Conservation (phyloP, 1,140 invertebrate species). For the Euglossa dilemma region DNA sequence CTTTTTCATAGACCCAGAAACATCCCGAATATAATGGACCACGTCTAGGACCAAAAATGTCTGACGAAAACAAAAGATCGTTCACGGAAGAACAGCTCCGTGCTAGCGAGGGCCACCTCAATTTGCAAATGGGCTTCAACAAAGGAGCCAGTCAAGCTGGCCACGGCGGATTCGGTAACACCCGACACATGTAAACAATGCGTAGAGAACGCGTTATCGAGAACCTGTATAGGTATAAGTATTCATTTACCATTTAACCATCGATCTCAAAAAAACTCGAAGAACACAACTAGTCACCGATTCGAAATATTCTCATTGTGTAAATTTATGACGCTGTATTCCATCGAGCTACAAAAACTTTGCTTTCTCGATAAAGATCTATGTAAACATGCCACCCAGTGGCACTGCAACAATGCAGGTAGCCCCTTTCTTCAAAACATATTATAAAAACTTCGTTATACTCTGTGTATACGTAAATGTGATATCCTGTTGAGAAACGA, state of each 20-base stretch:
- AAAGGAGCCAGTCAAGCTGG: slow-evolving; percentile 95
- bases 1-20: slow-evolving; percentile 90
- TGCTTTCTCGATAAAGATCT: not conserved
- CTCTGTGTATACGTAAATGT: slow-evolving; percentile 4
- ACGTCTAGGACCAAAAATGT: slow-evolving; percentile 95
- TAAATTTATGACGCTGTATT: not conserved
- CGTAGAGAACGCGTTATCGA: not conserved
- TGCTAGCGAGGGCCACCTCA: slow-evolving; percentile 94
- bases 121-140: slow-evolving; percentile 98
- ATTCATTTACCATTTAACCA: not conserved
- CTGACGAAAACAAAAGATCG: slow-evolving; percentile 95
- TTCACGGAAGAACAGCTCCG: slow-evolving; percentile 98
- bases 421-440: not conserved
- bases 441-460: not conserved
- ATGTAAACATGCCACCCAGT: not conserved
- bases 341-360: not conserved
- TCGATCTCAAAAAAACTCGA: not conserved
- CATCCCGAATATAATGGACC: slow-evolving; percentile 96
- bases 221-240: not conserved
- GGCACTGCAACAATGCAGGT: not conserved
- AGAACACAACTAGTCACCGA: not conserved
- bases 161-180: slow-evolving; percentile 96
- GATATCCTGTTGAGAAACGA: not conserved
- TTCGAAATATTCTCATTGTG: not conserved
- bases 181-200: slow-evolving; percentile 92